phyloP scores from a whole-genome alignment of 2,888 invertebrate species.

The Balanococcus diminutus region DNA sequence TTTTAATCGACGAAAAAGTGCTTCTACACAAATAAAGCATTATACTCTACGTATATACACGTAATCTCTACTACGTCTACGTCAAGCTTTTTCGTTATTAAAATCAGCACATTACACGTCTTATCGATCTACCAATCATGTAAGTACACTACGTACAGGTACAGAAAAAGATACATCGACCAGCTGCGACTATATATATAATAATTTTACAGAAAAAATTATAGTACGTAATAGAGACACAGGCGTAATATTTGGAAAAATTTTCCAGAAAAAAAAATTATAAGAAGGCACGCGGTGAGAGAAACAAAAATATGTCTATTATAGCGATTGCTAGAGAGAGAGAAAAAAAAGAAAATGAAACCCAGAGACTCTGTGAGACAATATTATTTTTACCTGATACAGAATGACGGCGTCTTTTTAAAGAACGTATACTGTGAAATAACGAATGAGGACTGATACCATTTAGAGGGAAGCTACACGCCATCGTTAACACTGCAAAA shows the following conservation, averaged over 20 bases:
- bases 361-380: background rate
- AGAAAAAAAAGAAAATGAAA: background rate
- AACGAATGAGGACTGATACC: conserved; percentile 49
- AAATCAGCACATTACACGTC: background rate
- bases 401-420: conserved; percentile 50
- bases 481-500: conserved; percentile 46
- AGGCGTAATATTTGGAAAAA: background rate
- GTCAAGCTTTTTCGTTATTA: conserved; percentile 5
- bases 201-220: conserved; percentile 4
- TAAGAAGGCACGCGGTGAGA: background rate
- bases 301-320: background rate
- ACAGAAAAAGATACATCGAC: background rate
- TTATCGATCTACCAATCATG: background rate
- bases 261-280: background rate
- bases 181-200: background rate
- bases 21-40: background rate
- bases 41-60: background rate
- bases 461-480: conserved; percentile 45
- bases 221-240: background rate
- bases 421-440: conserved; percentile 44
- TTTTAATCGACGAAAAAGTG: background rate
- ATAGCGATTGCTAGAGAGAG: conserved; percentile 3
- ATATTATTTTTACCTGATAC: conserved; percentile 42
- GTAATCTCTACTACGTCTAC: background rate
- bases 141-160: background rate